phyloP scores from a whole-genome alignment of 2,888 invertebrate species.

The Brachylomia viminalis region DNA sequence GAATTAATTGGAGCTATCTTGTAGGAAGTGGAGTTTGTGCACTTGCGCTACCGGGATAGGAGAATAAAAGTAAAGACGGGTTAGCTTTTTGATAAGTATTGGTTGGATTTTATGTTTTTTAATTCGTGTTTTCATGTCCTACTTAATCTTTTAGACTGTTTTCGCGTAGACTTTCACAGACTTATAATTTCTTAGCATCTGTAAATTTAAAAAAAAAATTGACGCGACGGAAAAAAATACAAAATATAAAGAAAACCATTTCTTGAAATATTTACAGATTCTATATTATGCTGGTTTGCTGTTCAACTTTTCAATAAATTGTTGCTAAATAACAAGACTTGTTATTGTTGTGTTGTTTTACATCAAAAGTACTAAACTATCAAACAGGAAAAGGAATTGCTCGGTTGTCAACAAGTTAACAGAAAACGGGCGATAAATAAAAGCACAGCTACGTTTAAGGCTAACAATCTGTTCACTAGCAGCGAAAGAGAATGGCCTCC shows the following conservation, averaged over 20 bases:
- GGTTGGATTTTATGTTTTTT: not conserved
- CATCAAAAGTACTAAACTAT: constrained; percentile 13
- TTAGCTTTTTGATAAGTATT: not conserved
- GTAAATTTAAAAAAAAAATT: not conserved
- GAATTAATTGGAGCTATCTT: constrained; percentile 85
- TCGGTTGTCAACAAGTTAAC: constrained; percentile 32
- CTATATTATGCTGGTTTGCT: not conserved
- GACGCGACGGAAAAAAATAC: too few relatives aligned
- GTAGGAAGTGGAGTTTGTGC: constrained; percentile 76
- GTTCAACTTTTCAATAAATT: not conserved
- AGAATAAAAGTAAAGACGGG: constrained; percentile 21
- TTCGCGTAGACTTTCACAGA: not conserved
- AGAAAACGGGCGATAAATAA: constrained; percentile 72
- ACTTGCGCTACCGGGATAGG: constrained; percentile 46
- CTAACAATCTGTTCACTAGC: constrained; percentile 79
- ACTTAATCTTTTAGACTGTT: not conserved
- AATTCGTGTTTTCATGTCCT: not conserved
- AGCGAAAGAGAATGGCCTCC: constrained; percentile 73
- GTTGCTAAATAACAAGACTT: not conserved
- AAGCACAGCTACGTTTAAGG: constrained; percentile 73
- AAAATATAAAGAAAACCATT: not conserved
- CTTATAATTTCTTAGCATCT: not conserved
- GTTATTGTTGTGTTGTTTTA: not conserved
- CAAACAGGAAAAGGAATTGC: constrained; percentile 7
- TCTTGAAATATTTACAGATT: not conserved